Evolutionary conservation across 2,888 invertebrate genomes (phyloP), one percentile per base, ranked within the genome.

Genomic region (Sesamia inferens): DNA sequence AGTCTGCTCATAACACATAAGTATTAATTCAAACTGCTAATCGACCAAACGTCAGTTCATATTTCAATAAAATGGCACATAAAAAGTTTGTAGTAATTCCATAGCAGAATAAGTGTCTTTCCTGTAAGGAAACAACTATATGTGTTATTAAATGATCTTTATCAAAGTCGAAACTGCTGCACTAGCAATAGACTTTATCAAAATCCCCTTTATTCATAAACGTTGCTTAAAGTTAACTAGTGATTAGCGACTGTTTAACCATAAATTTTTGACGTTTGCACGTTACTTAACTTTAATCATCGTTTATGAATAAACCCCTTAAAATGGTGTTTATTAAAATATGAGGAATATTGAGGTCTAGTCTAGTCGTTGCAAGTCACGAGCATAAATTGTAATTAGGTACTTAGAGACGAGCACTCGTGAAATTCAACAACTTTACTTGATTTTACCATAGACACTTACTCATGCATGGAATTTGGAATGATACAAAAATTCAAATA

Each of bases 401-500:
- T 62, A 13, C 31, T 31, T 31, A 39, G 4, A 39, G 39, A 10
- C 31, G 8, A 64, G 64, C 14, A 8, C 8, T 65, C 22, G 22
- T 57, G 47, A 57, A 47, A 68, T 47, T 13, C 31, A 67, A 47
- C 47, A 16, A 57, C 48, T 44, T 44, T 24, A 67, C 54, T 24
- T 58, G 16, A 39, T 31, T 31, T 31, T 31, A 31, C 3, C 31
- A 31, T 42, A 4, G n/a, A 54, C 72, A 78, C 47, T 74, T 64
- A 66, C 58, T 72, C 58, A 5, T 47, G 1, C 19, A 65, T 0
- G 19, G 13, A 68, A 24, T 19, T 51, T 0, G 78, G 78, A 78
- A 78, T 78, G 73, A 57, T 67, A 47, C 57, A 48, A 22, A 58
- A 68, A 44, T 62, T 68, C 4, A 69, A 76, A 63, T 55, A 31